phyloP scores from a whole-genome alignment of 2,888 invertebrate species.

The Drosophila mimica region DNA sequence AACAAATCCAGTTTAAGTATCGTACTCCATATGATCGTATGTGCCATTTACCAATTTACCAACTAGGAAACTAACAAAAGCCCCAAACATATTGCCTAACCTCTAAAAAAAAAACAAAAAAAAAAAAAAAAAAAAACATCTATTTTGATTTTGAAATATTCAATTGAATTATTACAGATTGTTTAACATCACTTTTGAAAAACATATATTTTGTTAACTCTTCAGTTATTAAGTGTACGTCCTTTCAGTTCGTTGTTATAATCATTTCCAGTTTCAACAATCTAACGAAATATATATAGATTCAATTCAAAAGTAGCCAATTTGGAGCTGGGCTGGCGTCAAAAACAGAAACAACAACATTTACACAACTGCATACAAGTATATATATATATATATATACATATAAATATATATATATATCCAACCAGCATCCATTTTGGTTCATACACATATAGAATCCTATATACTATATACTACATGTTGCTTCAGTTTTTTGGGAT shows the following conservation, averaged over 20 bases:
- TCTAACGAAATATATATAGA: constrained; percentile 40
- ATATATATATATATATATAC: constrained; percentile 7
- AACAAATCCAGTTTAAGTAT: constrained; percentile 55
- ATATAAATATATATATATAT: constrained; percentile 1
- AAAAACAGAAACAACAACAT: constrained; percentile 7
- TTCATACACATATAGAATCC: constrained; percentile 21
- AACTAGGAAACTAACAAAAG: constrained; percentile 64
- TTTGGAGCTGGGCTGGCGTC: constrained; percentile 37
- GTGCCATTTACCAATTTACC: constrained; percentile 56
- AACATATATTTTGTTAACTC: constrained; percentile 60
- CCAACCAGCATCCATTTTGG: constrained; percentile 25
- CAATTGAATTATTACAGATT: constrained; percentile 55
- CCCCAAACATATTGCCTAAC: constrained; percentile 46
- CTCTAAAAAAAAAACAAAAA: constrained; percentile 36
- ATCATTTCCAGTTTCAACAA: constrained; percentile 59
- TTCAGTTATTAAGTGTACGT: constrained; percentile 73
- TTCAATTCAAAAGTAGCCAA: constrained; percentile 33
- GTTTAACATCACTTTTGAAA: constrained; percentile 65
- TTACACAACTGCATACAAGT: constrained; percentile 12
- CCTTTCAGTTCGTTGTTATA: constrained; percentile 71
- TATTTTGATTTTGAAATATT: constrained; percentile 60
- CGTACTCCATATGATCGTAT: constrained; percentile 52
- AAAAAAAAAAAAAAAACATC: constrained; percentile 41
- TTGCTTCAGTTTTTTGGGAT: constrained; percentile 41
- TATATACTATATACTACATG: constrained; percentile 38